These are phyloP conservation scores for Marmota monax DNA, from an alignment of 2,113 vertebrate genomes.

Conservation along the genomic window DNA sequence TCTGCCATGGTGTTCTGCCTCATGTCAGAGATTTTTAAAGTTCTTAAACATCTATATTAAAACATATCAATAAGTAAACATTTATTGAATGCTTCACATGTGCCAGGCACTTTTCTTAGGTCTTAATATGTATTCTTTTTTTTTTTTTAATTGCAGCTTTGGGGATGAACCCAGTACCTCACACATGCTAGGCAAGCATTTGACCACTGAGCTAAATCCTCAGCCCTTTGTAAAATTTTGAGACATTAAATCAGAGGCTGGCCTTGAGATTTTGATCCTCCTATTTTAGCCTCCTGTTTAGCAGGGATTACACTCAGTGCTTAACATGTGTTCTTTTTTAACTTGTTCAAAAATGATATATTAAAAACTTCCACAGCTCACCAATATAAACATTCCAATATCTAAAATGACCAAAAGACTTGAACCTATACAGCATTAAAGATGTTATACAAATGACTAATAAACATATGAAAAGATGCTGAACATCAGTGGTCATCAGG, in stretches of 20 bases:
- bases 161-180: neutral
- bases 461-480: neutral
- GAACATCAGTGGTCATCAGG: neutral
- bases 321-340: neutral
- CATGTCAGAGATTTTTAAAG: too few species aligned
- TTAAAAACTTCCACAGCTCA: neutral
- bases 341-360: neutral
- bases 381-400: neutral
- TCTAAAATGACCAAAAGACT: neutral
- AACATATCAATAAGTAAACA: neutral
- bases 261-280: neutral
- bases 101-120: neutral
- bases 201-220: neutral
- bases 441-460: neutral
- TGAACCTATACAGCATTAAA: constrained; percentile 21
- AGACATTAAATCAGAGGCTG: neutral
- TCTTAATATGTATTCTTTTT: neutral
- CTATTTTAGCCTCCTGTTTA: neutral
- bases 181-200: neutral
- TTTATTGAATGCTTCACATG: neutral
- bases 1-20: too few species aligned
- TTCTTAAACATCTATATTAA: neutral
- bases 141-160: neutral
- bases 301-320: neutral
- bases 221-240: too few species aligned